Base-by-base conservation (phyloP, 2,113 vertebrate species). In the Ctenodactylus gundi region DNA sequence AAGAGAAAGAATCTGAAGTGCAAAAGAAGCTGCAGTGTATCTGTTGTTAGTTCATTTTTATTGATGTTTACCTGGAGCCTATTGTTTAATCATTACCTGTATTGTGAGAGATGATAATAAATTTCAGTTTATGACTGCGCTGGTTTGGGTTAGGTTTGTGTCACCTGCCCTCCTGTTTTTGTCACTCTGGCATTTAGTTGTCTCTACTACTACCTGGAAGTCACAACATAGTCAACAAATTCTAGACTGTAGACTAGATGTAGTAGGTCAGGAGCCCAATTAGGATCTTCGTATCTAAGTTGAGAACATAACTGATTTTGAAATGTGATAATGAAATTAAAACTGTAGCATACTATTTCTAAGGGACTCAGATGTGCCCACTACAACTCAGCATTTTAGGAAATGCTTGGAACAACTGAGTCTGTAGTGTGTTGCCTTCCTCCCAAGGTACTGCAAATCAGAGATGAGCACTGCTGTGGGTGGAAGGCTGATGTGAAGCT, bases 141-240 rank as follows among this genome's bases (percentile, higher is more conserved):
- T 84, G 83, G 84, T 85, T 84, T 88, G 57, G 76, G 20, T 90
- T 90, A 23, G 11, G 46, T 80, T 93, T 80, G 39, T 93, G 11
- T 86, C 68, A n/a, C 46, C 65, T 65, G 39, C 11, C 85, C 23
- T 57, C n/a, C 7, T 6, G 27, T 85, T 94, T 80, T 76, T 81
- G 31, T 62, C 20, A 17, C 41, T 84, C n/a, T 6, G 39, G 55
- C 41, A 27, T 46, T 75, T 29, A 25, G 57, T 6, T 72, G 7
- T 84, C 36, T 87, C 14, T 55, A 34, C 9, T 29, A 14, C 67
- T 88, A 36, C 60, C 46, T 88, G 62, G 11, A 95, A 67, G 7
- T 82, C 21, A 65, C 36, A 27, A 1, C 34, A 20, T 73, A 62
- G 29, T 51, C n/a, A 58, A 75, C 23, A 51, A 27, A 9, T 60